phyloP scores from a whole-genome alignment of 2,797 vertebrate species.

The Eospalax fontanierii region DNA sequence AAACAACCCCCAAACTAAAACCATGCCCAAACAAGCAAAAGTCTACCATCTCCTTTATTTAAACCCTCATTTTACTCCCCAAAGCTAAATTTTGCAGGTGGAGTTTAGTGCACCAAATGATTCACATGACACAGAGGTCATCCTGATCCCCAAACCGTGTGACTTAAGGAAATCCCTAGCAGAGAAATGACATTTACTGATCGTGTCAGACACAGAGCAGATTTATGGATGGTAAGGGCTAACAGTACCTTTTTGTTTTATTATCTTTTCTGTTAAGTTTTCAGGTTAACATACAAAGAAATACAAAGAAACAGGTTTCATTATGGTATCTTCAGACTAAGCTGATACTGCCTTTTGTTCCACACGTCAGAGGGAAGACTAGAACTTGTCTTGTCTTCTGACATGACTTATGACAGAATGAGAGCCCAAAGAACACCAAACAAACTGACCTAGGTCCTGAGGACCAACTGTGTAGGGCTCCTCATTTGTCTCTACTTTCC shows the following conservation, averaged over 20 bases:
- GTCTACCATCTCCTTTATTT: neutral
- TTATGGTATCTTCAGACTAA: neutral
- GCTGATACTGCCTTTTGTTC: slow-evolving; percentile 48
- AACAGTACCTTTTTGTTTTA: slow-evolving; percentile 31
- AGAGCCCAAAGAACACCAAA: slow-evolving; percentile 45
- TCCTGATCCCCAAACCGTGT: neutral
- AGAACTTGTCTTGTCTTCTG: slow-evolving; percentile 14
- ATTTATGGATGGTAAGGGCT: slow-evolving; percentile 36
- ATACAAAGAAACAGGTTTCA: neutral
- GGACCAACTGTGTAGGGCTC: slow-evolving; percentile 1
- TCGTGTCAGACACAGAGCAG: neutral
- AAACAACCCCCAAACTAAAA: neutral
- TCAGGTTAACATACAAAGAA: neutral
- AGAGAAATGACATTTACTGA: slow-evolving; percentile 42
- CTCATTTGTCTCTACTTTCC: slow-evolving; percentile 67
- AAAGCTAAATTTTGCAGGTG: slow-evolving; percentile 59
- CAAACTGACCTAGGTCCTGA: slow-evolving; percentile 31
- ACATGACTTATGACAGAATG: slow-evolving; percentile 55
- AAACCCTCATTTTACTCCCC: slow-evolving; percentile 29
- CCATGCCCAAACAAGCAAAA: neutral
- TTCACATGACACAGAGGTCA: neutral
- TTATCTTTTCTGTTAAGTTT: neutral
- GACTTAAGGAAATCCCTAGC: slow-evolving; percentile 12
- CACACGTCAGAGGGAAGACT: slow-evolving; percentile 20
- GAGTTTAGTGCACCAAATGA: slow-evolving; percentile 16